phyloP scores from a whole-genome alignment of 2,797 vertebrate genomes.

The Glyptemys insculpta region DNA sequence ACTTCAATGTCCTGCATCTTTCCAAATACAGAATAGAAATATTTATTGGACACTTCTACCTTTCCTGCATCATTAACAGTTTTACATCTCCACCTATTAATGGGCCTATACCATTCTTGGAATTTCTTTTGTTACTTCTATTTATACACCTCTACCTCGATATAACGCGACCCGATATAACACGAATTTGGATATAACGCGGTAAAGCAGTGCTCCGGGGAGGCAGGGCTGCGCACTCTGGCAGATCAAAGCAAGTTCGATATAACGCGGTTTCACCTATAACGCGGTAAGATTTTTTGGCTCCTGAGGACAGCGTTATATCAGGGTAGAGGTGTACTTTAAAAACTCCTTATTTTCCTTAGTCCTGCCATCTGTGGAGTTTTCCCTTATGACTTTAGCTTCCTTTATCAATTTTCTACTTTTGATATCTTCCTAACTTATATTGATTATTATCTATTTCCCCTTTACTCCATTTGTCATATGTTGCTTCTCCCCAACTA shows the following conservation, averaged over 20 bases:
- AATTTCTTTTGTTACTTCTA: neutral
- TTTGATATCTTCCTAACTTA: neutral
- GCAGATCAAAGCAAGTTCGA: too few species aligned
- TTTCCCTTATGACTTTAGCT: neutral
- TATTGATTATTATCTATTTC: neutral
- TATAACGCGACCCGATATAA: too few species aligned
- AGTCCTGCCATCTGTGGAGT: neutral
- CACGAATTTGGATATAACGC: too few species aligned
- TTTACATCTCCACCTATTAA: neutral
- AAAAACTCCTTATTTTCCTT: neutral
- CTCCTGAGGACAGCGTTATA: too few species aligned
- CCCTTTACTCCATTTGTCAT: neutral
- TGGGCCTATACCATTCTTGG: neutral
- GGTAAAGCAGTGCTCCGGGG: too few species aligned
- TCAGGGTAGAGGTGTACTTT: too few species aligned
- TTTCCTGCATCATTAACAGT: neutral
- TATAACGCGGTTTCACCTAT: too few species aligned
- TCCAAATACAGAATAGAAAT: constrained; percentile 52
- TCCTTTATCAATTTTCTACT: neutral
- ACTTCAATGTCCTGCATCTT: constrained; percentile 21
- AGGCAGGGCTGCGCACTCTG: too few species aligned
- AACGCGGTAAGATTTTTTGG: too few species aligned
- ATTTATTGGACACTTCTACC: neutral
- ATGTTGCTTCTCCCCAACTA: neutral
- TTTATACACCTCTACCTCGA: too few species aligned